Base-by-base conservation (phyloP, 1,140 invertebrate genomes). In the Drosophila repleta region DNA sequence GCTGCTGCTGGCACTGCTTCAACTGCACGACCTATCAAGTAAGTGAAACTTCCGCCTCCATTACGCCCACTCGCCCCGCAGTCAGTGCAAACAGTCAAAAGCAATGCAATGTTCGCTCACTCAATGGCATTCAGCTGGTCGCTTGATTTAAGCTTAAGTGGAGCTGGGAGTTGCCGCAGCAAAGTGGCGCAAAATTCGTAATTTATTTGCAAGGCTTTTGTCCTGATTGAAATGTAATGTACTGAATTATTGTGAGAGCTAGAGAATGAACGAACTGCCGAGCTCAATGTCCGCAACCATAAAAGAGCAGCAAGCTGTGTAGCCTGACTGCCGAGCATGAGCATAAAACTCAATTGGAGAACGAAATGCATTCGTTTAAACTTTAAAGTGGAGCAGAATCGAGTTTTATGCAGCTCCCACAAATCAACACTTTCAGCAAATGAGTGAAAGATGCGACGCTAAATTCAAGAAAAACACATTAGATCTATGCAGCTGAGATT, bases 1-100 rank as follows among this genome's bases (percentile, higher is more conserved):
- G 95, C 76, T 99, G 98, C 92, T 99, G 98, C 92, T 99, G 98
- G 97, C 97, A 97, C 79, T 99, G 98, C 92, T 96, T 97, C 93
- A 97, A 97, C 92, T 99, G 98, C 92, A 95, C 96, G 45, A 95
- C 96, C 87, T 98, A 98, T 93, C 96, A 98, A 95, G 96, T 97
- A 92, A 92, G 90, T 91, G 67, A 51, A 56, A 52, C n/a, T 32
- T 15, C 1, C 13, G 8, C 18, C 13, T 7, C n/a, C 11, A 6
- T 5, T 13, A 11, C 8, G 11, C n/a, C n/a, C n/a, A n/a, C n/a
- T n/a, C n/a, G n/a, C n/a, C 15, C 3, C 17, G 3, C 17, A 10
- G 8, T n/a, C 10, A 18, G n/a, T 39, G 46, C 20, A 21, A 21
- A 35, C 17, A 66, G 37, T 37, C 17, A n/a, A 68, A 41, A 32